These are phyloP conservation scores for Druon quercuslanigerum DNA, from an alignment of 1,140 invertebrate genomes.

Conservation along the genomic window DNA sequence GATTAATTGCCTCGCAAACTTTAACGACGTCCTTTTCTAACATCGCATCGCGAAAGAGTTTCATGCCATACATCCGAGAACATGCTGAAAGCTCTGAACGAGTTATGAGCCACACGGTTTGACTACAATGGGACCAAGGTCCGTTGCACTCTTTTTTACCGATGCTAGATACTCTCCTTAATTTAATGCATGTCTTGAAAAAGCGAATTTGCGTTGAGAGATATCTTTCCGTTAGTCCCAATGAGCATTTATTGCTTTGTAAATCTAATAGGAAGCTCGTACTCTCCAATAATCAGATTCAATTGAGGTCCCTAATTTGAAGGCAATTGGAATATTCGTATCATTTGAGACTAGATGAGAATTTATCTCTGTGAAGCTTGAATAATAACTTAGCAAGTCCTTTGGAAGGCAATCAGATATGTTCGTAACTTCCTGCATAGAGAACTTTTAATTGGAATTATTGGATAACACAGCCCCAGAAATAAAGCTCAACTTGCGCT, in stretches of 20 bases:
- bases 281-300: slow-evolving; percentile 9
- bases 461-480: no score
- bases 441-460: no score
- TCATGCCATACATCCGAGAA: no score
- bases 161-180: not conserved
- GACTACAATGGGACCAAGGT: not conserved
- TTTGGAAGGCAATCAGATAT: not conserved
- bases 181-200: not conserved
- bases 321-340: not conserved
- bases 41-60: no score
- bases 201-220: not conserved
- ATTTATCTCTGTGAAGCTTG: not conserved
- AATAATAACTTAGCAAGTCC: not conserved
- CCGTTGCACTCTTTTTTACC: not conserved
- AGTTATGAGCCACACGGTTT: not conserved
- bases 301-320: not conserved
- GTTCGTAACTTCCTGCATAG: not conserved
- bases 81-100: no score
- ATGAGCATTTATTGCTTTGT: not conserved
- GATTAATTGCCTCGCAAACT: no score
- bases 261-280: not conserved
- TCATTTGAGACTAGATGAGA: not conserved
- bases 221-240: not conserved
- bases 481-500: no score
- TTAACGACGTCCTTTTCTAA: no score